Evolutionary conservation across 1,140 invertebrate genomes (phyloP).

Genomic region (Helicoverpa armigera): DNA sequence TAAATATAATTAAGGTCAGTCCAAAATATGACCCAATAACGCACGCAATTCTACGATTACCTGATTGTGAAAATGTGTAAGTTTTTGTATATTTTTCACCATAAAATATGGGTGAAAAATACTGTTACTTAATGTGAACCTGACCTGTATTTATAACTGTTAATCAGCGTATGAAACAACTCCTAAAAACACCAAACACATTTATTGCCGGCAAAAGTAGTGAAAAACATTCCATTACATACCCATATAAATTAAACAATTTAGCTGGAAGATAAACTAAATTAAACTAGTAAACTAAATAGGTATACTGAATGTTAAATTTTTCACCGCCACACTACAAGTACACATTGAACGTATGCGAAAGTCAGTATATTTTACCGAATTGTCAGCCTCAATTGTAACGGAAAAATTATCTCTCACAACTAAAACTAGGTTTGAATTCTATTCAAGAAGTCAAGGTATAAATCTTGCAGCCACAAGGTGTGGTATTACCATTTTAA

Average conservation of each 20-base stretch:
- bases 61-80: constrained; percentile 37
- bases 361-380: no score
- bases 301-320: no score
- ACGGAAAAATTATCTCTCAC: neutral
- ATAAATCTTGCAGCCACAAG: neutral
- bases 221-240: no score
- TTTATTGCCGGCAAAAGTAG: no score
- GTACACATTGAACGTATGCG: no score
- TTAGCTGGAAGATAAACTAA: no score
- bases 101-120: neutral
- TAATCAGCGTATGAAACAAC: no score
- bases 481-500: constrained; percentile 30
- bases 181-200: no score
- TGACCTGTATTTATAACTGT: neutral
- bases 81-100: constrained; percentile 12
- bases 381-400: no score
- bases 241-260: no score
- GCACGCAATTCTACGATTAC: constrained; percentile 70
- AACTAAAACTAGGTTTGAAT: neutral
- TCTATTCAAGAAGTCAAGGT: neutral
- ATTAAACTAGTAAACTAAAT: no score
- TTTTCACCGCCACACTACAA: no score
- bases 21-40: constrained; percentile 57
- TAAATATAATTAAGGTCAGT: constrained; percentile 72
- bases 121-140: neutral